phyloP scores from a whole-genome alignment of 2,888 invertebrate species.

The Microplitis deprimator region DNA sequence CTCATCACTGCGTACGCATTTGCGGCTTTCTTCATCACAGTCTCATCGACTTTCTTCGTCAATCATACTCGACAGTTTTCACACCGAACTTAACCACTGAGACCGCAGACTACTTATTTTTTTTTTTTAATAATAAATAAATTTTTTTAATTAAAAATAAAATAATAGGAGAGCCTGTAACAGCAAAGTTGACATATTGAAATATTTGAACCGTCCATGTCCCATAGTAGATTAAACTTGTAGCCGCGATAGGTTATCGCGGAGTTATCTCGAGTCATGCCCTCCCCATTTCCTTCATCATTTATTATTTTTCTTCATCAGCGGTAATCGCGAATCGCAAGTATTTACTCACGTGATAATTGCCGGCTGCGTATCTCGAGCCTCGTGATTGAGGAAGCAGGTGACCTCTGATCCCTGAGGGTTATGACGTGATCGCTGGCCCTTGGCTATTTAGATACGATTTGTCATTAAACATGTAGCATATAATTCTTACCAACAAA shows the following conservation, averaged over 20 bases:
- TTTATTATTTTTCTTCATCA: constrained; percentile 24
- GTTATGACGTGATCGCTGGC: constrained; percentile 10
- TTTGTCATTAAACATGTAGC: constrained; percentile 9
- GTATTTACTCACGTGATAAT: constrained; percentile 69
- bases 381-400: constrained; percentile 40
- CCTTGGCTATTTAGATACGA: constrained; percentile 11
- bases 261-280: constrained; percentile 39
- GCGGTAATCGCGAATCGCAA: constrained; percentile 61
- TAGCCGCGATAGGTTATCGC: constrained; percentile 35
- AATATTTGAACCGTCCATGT: neutral
- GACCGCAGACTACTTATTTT: neutral
- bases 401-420: constrained; percentile 26
- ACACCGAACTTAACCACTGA: neutral
- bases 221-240: neutral
- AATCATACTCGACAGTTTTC: constrained; percentile 13
- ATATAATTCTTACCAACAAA: neutral
- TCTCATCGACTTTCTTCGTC: constrained; percentile 22
- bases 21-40: constrained; percentile 39
- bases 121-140: constrained; percentile 5
- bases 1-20: constrained; percentile 43
- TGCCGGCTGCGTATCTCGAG: constrained; percentile 58
- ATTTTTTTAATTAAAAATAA: too few species aligned
- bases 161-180: too few species aligned
- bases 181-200: neutral
- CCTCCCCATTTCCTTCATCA: constrained; percentile 32